These are phyloP conservation scores for Ovibos moschatus DNA, from an alignment of 2,113 vertebrate species.

Conservation along the genomic window DNA sequence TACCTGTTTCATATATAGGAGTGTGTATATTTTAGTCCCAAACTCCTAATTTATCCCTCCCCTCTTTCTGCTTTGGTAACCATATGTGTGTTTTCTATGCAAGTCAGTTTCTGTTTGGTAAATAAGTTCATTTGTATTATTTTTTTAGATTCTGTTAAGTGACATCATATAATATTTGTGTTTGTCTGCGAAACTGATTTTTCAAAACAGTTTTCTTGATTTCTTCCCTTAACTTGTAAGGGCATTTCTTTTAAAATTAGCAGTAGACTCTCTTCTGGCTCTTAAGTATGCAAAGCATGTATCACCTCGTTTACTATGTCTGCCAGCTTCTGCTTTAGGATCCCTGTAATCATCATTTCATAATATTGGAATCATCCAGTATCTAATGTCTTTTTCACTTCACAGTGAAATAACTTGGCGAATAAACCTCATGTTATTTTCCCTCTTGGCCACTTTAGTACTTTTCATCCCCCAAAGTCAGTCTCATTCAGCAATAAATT, in stretches of 20 bases:
- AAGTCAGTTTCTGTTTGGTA: neutral
- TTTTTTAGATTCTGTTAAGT: neutral
- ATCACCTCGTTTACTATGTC: neutral
- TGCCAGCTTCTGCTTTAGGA: neutral
- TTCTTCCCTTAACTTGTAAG: neutral
- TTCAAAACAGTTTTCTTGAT: neutral
- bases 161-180: neutral
- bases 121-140: neutral
- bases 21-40: neutral
- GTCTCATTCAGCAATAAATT: neutral
- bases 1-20: neutral
- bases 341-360: neutral
- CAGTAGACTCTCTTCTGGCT: neutral
- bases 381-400: neutral
- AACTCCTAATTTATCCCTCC: neutral
- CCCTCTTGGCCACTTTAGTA: neutral
- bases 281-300: neutral
- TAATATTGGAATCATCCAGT: neutral
- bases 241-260: constrained; percentile 24
- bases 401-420: neutral
- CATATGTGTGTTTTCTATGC: neutral
- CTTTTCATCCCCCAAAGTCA: neutral
- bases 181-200: neutral
- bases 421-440: neutral
- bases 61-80: neutral